Percentiles rank a stretch among this genome's conserved stretches.
Evolutionary conservation across 2,888 invertebrate species (phyloP).

Genomic region (Tenthredo distinguenda): DNA sequence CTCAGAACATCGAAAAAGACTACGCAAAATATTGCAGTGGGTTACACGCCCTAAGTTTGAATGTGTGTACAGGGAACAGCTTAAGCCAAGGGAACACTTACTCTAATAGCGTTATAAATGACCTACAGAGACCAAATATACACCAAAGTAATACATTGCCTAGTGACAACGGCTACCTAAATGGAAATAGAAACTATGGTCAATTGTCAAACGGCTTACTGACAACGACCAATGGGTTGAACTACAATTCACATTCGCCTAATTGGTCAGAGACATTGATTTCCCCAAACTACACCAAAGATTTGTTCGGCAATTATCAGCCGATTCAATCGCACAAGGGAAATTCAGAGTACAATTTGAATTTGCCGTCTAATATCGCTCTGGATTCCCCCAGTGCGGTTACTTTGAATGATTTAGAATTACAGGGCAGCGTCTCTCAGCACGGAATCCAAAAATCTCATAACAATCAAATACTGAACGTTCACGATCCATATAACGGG

Average conservation of each 20-base stretch:
- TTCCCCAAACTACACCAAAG: constrained; percentile 65
- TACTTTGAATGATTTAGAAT: constrained; percentile 63
- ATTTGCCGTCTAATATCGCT: constrained; percentile 61
- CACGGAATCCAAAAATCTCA: constrained; percentile 63
- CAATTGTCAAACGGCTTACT: constrained; percentile 59
- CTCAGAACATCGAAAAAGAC: constrained; percentile 61
- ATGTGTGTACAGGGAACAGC: constrained; percentile 61
- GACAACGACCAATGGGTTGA: constrained; percentile 59
- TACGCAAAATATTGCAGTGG: constrained; percentile 68
- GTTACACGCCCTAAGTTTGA: constrained; percentile 67
- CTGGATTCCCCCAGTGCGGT: constrained; percentile 60
- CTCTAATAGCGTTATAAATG: constrained; percentile 63
- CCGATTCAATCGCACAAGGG: constrained; percentile 62
- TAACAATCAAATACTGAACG: constrained; percentile 65
- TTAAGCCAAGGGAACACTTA: constrained; percentile 65
- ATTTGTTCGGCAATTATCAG: constrained; percentile 71
- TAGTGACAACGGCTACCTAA: constrained; percentile 55
- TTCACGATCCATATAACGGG: constrained; percentile 71
- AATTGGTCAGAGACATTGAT: constrained; percentile 68
- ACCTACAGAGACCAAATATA: constrained; percentile 45
- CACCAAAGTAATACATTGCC: constrained; percentile 55
- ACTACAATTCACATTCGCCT: constrained; percentile 61
- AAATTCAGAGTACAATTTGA: constrained; percentile 73
- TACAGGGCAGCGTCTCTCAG: constrained; percentile 64
- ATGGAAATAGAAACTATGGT: constrained; percentile 62